Conservation (phyloP, 1,140 invertebrate species). For the Patella vulgata region DNA sequence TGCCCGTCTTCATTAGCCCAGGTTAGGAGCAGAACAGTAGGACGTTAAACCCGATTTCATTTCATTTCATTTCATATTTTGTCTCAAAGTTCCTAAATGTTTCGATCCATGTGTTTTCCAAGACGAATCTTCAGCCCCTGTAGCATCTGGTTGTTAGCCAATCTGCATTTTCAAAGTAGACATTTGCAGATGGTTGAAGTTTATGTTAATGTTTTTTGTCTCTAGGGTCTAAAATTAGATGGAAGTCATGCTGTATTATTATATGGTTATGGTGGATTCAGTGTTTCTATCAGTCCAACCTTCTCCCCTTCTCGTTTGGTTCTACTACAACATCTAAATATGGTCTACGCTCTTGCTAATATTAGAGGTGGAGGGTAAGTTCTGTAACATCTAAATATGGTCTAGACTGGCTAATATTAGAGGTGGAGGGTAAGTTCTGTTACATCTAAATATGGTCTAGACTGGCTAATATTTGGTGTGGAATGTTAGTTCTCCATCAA, state of each 20-base stretch:
- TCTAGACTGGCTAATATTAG: slow-evolving; percentile 93
- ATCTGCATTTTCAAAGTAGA: too few species aligned
- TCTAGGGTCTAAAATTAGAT: slow-evolving; percentile 72
- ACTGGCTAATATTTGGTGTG: slow-evolving; percentile 95
- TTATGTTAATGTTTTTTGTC: too few species aligned
- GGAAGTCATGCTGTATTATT: slow-evolving; percentile 82
- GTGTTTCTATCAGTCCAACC: slow-evolving; percentile 87
- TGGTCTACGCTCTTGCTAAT: slow-evolving; percentile 91
- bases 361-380: slow-evolving; percentile 92
- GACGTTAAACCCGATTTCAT: too few species aligned
- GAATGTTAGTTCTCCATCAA: slow-evolving; percentile 82
- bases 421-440: slow-evolving; percentile 84
- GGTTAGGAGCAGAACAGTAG: too few species aligned
- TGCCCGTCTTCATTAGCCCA: too few species aligned
- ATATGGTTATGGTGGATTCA: slow-evolving; percentile 98
- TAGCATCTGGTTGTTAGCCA: too few species aligned
- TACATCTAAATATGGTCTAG: slow-evolving; percentile 81
- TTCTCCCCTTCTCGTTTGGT: slow-evolving; percentile 85
- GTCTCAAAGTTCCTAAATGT: too few species aligned
- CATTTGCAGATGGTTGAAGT: too few species aligned
- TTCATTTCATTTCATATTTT: too few species aligned
- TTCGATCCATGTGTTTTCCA: too few species aligned
- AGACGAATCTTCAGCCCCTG: too few species aligned
- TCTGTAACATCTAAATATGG: slow-evolving; percentile 75
- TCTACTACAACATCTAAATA: slow-evolving; percentile 91